A percentile compares a stretch with the other conserved stretches of the same genome.
These are phyloP conservation scores for Caenorhabditis sp. DNA, from an alignment of 2,888 invertebrate species.

Conservation along the genomic window DNA sequence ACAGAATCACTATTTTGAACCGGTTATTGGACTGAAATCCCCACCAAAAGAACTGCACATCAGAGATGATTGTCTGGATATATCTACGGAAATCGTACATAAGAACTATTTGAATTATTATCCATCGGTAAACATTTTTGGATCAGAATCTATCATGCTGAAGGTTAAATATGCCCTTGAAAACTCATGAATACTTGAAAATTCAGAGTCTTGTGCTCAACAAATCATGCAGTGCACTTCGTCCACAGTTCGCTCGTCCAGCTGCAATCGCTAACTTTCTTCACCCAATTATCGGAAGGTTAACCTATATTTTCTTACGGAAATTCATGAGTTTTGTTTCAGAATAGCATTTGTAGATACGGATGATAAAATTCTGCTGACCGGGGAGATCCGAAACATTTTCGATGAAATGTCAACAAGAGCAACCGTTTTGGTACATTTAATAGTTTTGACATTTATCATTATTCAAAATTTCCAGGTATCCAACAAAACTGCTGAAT, in stretches of 20 bases:
- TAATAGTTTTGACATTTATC: no score
- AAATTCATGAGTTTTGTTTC: not conserved
- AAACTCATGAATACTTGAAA: no score
- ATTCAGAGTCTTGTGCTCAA: constrained; percentile 69
- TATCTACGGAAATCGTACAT: constrained; percentile 73
- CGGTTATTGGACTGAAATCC: constrained; percentile 41
- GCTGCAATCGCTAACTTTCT: constrained; percentile 69
- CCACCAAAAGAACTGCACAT: constrained; percentile 59
- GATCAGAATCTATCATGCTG: constrained; percentile 73
- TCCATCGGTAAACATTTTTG: constrained; percentile 75
- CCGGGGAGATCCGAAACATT: constrained; percentile 71
- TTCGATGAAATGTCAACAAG: constrained; percentile 71
- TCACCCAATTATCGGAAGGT: constrained; percentile 74
- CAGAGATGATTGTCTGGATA: constrained; percentile 76
- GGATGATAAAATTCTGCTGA: constrained; percentile 72
- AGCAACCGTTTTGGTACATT: constrained; percentile 71
- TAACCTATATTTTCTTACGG: not conserved
- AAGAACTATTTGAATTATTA: constrained; percentile 68
- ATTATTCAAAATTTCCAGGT: constrained; percentile 63
- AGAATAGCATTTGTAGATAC: constrained; percentile 73
- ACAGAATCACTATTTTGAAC: constrained; percentile 66
- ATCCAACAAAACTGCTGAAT: constrained; percentile 63
- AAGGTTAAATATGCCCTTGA: constrained; percentile 59
- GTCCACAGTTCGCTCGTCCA: constrained; percentile 74
- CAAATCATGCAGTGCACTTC: constrained; percentile 65